Percentiles rank a stretch among this genome's conserved stretches.
phyloP scores from a whole-genome alignment of 1,140 invertebrate species.

The Argopecten irradians region DNA sequence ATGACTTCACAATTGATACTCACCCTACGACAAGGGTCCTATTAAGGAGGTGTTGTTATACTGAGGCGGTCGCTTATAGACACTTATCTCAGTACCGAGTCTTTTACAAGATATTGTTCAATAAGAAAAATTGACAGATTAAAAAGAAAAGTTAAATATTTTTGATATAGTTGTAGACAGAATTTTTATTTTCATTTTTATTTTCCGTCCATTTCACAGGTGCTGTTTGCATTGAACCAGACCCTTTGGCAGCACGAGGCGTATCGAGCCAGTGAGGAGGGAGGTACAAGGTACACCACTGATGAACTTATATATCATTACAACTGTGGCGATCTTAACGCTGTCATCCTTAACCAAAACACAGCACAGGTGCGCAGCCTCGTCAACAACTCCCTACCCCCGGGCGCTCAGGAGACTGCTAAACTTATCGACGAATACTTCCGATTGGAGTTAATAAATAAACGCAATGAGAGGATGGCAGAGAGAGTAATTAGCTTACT shows the following conservation, averaged over 20 bases:
- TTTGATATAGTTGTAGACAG: too few relatives aligned
- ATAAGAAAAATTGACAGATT: too few relatives aligned
- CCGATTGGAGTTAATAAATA: constrained; percentile 79
- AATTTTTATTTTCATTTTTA: too few relatives aligned
- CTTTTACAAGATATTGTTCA: too few relatives aligned
- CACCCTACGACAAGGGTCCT: too few relatives aligned
- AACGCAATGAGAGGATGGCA: constrained; percentile 80
- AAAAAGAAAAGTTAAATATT: too few relatives aligned
- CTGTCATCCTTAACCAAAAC: constrained; percentile 79
- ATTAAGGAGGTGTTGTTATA: too few relatives aligned
- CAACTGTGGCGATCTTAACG: constrained; percentile 80
- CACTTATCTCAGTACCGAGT: too few relatives aligned
- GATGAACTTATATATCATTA: constrained; percentile 80
- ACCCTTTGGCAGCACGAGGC: constrained; percentile 79
- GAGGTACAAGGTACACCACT: constrained; percentile 74
- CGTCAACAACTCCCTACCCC: constrained; percentile 67
- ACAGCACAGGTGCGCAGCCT: constrained; percentile 75
- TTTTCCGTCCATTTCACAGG: constrained; percentile 74
- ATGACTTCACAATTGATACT: too few relatives aligned
- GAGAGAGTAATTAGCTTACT: constrained; percentile 77
- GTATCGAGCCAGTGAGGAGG: constrained; percentile 68
- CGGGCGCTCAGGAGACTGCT: constrained; percentile 71
- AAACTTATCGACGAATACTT: constrained; percentile 80
- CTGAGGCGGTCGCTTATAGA: too few relatives aligned
- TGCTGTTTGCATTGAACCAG: constrained; percentile 80